These are phyloP conservation scores for Amphiura filiformis DNA, from an alignment of 35 echinoderm and acorn worm species.

Conservation along the genomic window DNA sequence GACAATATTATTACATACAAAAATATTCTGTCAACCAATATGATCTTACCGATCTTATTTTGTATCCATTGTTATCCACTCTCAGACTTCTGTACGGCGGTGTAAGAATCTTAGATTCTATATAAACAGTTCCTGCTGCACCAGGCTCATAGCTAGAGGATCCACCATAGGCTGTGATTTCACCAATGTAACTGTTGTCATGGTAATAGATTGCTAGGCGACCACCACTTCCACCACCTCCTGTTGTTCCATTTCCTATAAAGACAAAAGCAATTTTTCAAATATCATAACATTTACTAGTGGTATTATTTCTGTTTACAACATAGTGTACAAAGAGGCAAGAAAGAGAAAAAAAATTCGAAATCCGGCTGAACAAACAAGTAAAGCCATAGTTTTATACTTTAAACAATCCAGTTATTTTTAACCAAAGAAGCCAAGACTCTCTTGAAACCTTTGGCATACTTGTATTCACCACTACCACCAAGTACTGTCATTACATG, in stretches of 20 bases:
- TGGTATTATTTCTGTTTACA: not conserved
- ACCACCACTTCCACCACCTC: slow-evolving; percentile 83
- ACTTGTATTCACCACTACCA: too few relatives aligned
- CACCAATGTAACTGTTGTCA: slow-evolving; percentile 40
- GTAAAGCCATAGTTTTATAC: too few relatives aligned
- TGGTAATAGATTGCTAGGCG: slow-evolving; percentile 70
- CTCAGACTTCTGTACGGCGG: slow-evolving; percentile 31
- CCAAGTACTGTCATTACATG: too few relatives aligned
- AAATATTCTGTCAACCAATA: too few relatives aligned
- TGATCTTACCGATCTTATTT: slow-evolving; percentile 48
- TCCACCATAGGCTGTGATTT: slow-evolving; percentile 59
- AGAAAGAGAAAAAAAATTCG: not conserved
- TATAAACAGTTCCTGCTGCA: slow-evolving; percentile 80
- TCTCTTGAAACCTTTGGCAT: too few relatives aligned
- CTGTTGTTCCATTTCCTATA: slow-evolving; percentile 36
- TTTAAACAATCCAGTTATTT: too few relatives aligned
- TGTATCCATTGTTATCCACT: slow-evolving; percentile 77
- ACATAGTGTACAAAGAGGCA: not conserved
- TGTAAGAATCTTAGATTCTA: slow-evolving; percentile 22
- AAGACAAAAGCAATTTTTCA: not conserved
- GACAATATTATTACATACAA: not conserved
- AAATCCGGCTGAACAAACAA: too few relatives aligned
- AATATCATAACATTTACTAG: not conserved
- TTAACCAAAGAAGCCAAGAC: too few relatives aligned
- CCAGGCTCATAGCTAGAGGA: slow-evolving; percentile 34